Base-by-base conservation (phyloP, 2,888 invertebrate species). In the Synanthedon formicaeformis region DNA sequence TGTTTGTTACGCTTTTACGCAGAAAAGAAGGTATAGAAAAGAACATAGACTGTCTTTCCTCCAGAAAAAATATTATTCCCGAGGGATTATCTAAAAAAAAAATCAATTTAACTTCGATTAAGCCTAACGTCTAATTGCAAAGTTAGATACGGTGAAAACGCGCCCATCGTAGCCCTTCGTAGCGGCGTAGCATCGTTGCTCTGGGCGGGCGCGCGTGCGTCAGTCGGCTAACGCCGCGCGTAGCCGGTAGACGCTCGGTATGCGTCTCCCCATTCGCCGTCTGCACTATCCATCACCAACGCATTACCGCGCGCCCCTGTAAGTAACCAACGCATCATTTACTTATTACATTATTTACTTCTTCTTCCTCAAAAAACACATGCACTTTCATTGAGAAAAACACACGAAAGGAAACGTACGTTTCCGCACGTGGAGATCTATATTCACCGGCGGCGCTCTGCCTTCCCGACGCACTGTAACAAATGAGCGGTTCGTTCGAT, bases 401-500 rank as follows among this genome's bases (percentile, higher is more conserved):
- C 4, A 56, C 55, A 58, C 53, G 57, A 59, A 53, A 62, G 66
- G 68, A 69, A 71, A 65, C 64, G 34, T 61, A 67, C 55, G 69
- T 71, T 71, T 73, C 77, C 73, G 77, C 84, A 86, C 85, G 85
- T 85, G 85, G 75, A 76, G 73, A 70, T 34, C 6, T 62, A 71
- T 78, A 71, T 66, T 67, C 48, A 40, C 66, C 65, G 65, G 69
- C 71, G 72, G 70, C 65, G 65, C 60, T 67, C 61, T 66, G 73
- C 72, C 65, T 75, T 67, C 64, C 63, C 72, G 72, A 76, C 79
- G 78, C 80, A 78, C 73, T 49, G 50, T 77, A 75, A 80, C 79
- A 81, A 82, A 81, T 82, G 81, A 82, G 73, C 75, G 81, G 73
- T 77, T 73, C 81, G 83, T 83, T 86, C 85, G 78, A 86, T 86